phyloP scores from a whole-genome alignment of 2,888 invertebrate genomes.

The Drosophila stalkeri region DNA sequence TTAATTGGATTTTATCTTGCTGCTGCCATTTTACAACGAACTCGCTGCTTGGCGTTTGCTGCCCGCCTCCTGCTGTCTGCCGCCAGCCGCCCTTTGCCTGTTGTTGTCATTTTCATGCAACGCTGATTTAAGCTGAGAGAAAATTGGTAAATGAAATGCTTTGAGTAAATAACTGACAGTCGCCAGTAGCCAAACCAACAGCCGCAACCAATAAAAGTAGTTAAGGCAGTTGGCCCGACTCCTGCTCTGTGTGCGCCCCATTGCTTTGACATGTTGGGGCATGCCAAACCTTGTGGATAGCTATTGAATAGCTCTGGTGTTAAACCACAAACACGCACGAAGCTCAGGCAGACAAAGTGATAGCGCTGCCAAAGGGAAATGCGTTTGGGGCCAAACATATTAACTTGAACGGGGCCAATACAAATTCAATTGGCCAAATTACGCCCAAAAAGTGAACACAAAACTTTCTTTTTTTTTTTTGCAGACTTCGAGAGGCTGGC shows the following conservation, averaged over 20 bases:
- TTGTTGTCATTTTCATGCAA: slow-evolving; percentile 61
- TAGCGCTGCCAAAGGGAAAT: neutral
- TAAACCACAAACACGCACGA: slow-evolving; percentile 70
- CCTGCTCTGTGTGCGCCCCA: slow-evolving; percentile 14
- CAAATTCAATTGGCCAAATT: slow-evolving; percentile 75
- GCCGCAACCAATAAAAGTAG: slow-evolving; percentile 28
- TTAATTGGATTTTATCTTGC: slow-evolving; percentile 79
- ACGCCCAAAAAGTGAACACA: slow-evolving; percentile 45
- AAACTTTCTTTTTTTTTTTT: slow-evolving; percentile 29
- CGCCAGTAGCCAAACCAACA: slow-evolving; percentile 14
- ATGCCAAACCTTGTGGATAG: slow-evolving; percentile 16
- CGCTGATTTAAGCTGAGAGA: slow-evolving; percentile 70
- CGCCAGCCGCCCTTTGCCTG: neutral
- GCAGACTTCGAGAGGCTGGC: slow-evolving; percentile 17
- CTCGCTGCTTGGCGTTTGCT: slow-evolving; percentile 39
- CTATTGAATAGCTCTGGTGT: slow-evolving; percentile 42
- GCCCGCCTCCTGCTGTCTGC: neutral
- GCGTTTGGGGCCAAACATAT: slow-evolving; percentile 19
- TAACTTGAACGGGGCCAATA: slow-evolving; percentile 46
- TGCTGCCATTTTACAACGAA: slow-evolving; percentile 60
- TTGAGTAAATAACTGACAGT: slow-evolving; percentile 67
- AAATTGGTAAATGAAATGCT: slow-evolving; percentile 79
- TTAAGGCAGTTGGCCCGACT: slow-evolving; percentile 30
- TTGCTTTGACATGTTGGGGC: slow-evolving; percentile 62
- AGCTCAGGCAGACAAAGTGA: slow-evolving; percentile 8